Evolutionary conservation across 1,140 invertebrate species (phyloP).

Genomic region (Ceratina japonica): DNA sequence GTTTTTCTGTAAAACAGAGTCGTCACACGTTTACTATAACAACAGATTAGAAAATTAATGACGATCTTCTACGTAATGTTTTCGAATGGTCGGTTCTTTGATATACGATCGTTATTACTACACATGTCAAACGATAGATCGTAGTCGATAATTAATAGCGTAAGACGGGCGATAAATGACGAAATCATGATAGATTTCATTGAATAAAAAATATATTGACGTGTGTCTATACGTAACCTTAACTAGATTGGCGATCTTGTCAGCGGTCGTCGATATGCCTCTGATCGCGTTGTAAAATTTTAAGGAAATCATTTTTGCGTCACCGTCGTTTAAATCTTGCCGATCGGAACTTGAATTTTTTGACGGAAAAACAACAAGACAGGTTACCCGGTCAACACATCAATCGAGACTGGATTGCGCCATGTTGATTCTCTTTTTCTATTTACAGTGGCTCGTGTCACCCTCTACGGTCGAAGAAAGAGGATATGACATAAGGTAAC

Average conservation of each 20-base stretch:
- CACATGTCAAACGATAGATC: neutral
- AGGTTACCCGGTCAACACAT: conserved; percentile 5
- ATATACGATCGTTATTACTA: neutral
- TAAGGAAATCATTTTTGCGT: conserved; percentile 55
- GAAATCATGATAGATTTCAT: neutral
- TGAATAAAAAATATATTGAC: neutral
- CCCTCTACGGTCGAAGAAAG: neutral
- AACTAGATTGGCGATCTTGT: conserved; percentile 69
- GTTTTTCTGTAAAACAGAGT: conserved; percentile 81
- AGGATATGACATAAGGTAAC: neutral
- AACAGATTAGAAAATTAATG: no score
- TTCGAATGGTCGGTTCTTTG: neutral
- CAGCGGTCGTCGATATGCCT: conserved; percentile 62
- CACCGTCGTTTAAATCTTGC: neutral
- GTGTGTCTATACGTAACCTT: conserved; percentile 62
- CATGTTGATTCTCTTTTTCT: conserved; percentile 16
- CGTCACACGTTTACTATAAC: neutral
- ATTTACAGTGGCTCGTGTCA: neutral
- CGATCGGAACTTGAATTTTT: neutral
- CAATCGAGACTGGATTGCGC: neutral
- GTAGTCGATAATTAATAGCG: neutral
- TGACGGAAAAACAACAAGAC: neutral
- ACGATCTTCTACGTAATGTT: no score
- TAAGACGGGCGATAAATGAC: conserved; percentile 5
- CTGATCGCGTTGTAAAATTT: conserved; percentile 35